Evolutionary conservation across 2,888 invertebrate genomes (phyloP).

Genomic region (Mamestra brassicae): DNA sequence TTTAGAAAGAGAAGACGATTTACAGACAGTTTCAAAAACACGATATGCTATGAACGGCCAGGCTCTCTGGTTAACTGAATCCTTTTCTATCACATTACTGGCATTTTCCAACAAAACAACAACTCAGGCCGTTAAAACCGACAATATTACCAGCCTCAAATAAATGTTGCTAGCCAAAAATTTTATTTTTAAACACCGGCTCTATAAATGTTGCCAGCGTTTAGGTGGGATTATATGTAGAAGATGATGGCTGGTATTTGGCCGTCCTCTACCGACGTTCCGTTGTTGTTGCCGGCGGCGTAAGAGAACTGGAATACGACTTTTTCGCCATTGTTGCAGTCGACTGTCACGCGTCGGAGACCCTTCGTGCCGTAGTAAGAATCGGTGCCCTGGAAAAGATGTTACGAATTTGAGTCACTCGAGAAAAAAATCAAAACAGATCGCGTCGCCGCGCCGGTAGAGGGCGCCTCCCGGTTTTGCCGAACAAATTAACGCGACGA

Average conservation of each 20-base stretch:
- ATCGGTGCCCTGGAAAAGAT: slow-evolving; percentile 93
- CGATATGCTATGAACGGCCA: background rate
- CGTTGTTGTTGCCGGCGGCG: slow-evolving; percentile 96
- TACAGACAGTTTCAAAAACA: background rate
- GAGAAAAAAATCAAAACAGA: no score
- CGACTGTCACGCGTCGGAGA: slow-evolving; percentile 93
- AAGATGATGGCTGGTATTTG: slow-evolving; percentile 97
- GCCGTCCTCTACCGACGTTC: slow-evolving; percentile 96
- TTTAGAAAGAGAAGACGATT: background rate
- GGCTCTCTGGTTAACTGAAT: background rate
- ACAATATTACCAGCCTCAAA: slow-evolving; percentile 47
- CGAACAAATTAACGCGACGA: no score
- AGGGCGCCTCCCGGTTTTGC: no score
- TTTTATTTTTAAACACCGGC: slow-evolving; percentile 47
- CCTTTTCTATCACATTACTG: slow-evolving; percentile 18
- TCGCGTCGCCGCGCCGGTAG: no score
- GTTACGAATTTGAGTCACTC: background rate
- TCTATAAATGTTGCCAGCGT: slow-evolving; percentile 62
- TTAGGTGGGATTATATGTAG: slow-evolving; percentile 88
- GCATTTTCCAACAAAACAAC: slow-evolving; percentile 1
- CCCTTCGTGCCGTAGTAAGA: slow-evolving; percentile 97
- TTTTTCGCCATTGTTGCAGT: slow-evolving; percentile 94
- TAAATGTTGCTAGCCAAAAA: slow-evolving; percentile 58
- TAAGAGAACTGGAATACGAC: slow-evolving; percentile 96
- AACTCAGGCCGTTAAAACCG: slow-evolving; percentile 21